These are phyloP conservation scores for Thaumetopoea pityocampa DNA, from an alignment of 1,140 invertebrate genomes.

Conservation along the genomic window DNA sequence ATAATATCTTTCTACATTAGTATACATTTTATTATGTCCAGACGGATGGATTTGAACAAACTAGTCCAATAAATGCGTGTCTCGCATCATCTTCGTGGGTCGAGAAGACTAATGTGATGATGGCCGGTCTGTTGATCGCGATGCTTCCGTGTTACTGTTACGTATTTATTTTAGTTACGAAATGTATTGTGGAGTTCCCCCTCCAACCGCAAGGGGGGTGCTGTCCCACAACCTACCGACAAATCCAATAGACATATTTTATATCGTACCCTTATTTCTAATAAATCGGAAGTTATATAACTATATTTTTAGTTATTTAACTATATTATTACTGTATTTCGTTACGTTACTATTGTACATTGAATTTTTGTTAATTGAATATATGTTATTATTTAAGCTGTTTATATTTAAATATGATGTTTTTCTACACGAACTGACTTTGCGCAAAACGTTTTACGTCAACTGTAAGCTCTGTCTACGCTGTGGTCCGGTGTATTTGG, in stretches of 20 bases:
- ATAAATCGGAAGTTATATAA: slow-evolving; percentile 56
- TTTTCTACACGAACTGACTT: slow-evolving; percentile 62
- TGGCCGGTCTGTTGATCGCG: slow-evolving; percentile 36
- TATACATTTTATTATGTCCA: slow-evolving; percentile 67
- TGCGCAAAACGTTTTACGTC: slow-evolving; percentile 53
- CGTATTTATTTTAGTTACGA: slow-evolving; percentile 51
- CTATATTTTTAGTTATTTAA: too few species aligned
- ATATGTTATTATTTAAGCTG: slow-evolving; percentile 71
- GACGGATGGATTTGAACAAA: slow-evolving; percentile 70
- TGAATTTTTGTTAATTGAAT: slow-evolving; percentile 65
- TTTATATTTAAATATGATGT: slow-evolving; percentile 66
- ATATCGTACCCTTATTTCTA: slow-evolving; percentile 47
- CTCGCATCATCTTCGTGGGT: slow-evolving; percentile 31
- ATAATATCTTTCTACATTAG: slow-evolving; percentile 74
- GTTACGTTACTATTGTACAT: slow-evolving; percentile 72
- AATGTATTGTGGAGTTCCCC: slow-evolving; percentile 11
- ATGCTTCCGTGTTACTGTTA: slow-evolving; percentile 42
- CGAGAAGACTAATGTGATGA: slow-evolving; percentile 29
- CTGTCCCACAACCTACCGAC: slow-evolving; percentile 21
- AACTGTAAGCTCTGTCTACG: slow-evolving; percentile 60
- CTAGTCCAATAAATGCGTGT: slow-evolving; percentile 65
- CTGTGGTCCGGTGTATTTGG: slow-evolving; percentile 61
- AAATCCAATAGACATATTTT: slow-evolving; percentile 24
- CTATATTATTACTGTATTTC: slow-evolving; percentile 58
- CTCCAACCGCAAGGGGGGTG: slow-evolving; percentile 8